These are phyloP conservation scores for Micromesistius poutassou DNA, from an alignment of 2,797 vertebrate genomes.

Conservation along the genomic window DNA sequence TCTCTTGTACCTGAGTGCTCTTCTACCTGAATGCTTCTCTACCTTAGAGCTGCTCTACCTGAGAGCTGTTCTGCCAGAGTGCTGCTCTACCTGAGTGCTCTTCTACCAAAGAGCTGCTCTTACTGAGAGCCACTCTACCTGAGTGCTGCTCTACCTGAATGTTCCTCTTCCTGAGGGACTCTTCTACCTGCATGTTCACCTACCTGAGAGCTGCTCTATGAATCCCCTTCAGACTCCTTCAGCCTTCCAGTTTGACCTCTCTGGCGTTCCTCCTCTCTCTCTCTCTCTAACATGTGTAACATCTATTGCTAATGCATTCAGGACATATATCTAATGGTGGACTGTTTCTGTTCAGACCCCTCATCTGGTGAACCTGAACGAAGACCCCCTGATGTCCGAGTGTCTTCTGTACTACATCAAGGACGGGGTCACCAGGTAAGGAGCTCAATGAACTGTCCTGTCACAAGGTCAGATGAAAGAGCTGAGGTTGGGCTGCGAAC, in stretches of 20 bases:
- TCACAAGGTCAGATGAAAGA: slow-evolving; percentile 52
- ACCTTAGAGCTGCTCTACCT: slow-evolving; percentile 13
- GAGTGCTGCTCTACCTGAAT: background rate
- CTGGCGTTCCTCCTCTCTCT: background rate
- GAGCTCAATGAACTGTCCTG: background rate
- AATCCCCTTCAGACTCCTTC: background rate
- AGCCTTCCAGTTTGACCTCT: background rate
- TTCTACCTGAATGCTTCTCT: slow-evolving; percentile 23
- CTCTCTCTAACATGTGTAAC: background rate
- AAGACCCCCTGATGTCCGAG: slow-evolving; percentile 97
- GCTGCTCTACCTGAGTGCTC: background rate
- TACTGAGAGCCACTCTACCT: background rate
- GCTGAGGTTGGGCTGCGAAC: background rate
- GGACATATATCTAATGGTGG: slow-evolving; percentile 20
- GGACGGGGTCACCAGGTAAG: slow-evolving; percentile 79
- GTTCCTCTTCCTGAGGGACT: slow-evolving; percentile 17
- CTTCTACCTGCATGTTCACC: background rate
- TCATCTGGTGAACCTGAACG: slow-evolving; percentile 95
- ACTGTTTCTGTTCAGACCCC: slow-evolving; percentile 78
- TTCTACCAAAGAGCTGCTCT: slow-evolving; percentile 22
- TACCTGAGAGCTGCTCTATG: slow-evolving; percentile 5
- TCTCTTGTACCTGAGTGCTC: background rate
- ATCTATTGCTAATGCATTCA: slow-evolving; percentile 9
- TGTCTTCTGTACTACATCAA: slow-evolving; percentile 99
- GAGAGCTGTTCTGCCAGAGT: slow-evolving; percentile 42